Evolutionary conservation across 2,888 invertebrate genomes (phyloP), one percentile per base, ranked within the genome.

Genomic region (Sepioteuthis lessoniana): DNA sequence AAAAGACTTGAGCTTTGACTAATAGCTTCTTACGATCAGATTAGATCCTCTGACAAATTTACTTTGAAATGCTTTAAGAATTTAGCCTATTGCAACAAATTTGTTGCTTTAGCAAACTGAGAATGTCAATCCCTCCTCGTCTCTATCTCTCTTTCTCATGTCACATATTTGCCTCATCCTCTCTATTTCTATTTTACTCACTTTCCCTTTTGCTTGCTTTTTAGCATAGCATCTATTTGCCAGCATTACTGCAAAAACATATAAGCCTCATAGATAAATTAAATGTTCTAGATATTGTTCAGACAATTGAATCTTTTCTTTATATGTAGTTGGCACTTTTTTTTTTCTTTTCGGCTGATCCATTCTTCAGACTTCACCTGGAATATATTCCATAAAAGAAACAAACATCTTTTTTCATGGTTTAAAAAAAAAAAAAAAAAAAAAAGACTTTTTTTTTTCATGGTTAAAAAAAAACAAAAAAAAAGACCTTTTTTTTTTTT

Each of bases 201-300:
- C 76, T 35, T n/a, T n/a, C n/a, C 76, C 76, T n/a, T 55, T 55
- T 76, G 76, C 76, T 76, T 76, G 76, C 76, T 76, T 76, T 42
- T 35, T 76, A 35, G 76, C 76, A 76, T 76, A 76, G 76, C 35
- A 76, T 76, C 55, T 55, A 55, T 55, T 55, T 76, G 76, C 16
- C n/a, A 76, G 76, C 19, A n/a, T 76, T n/a, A 76, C 35, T 76
- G n/a, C 76, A 3, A 76, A 76, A 76, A n/a, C n/a, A n/a, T 4
- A 35, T 76, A 16, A 76, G 16, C 25, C 0, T 76, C 16, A 16
- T 55, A 55, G 21, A 55, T 25, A 55, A 42, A 42, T 42, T 42
- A 42, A 5, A 7, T 42, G 42, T 42, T 42, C 42, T 42, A 42
- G 7, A 42, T 42, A 42, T 42, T 42, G 42, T 42, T 42, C 42